A percentile compares a stretch with the other conserved stretches of the same genome.
Evolutionary conservation across 2,888 invertebrate species (phyloP).

Genomic region (Portevinia maculata): DNA sequence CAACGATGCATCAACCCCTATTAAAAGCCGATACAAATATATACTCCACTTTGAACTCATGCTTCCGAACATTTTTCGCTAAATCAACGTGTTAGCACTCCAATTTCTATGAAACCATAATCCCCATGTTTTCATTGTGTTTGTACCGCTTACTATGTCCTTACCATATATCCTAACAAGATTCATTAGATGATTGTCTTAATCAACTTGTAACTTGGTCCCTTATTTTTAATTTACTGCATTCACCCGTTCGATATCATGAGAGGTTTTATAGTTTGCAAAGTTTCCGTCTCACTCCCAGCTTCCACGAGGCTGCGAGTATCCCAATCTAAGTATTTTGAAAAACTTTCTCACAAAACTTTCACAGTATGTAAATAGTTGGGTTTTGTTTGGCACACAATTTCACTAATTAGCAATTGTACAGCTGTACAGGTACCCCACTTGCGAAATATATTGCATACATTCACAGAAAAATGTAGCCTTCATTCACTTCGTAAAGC

Average conservation of each 20-base stretch:
- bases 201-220: constrained; percentile 56
- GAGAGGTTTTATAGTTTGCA: constrained; percentile 38
- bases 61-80: too few species aligned
- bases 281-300: constrained; percentile 5
- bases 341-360: constrained; percentile 40
- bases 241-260: constrained; percentile 46
- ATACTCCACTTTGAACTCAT: too few species aligned
- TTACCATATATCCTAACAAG: not conserved
- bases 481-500: constrained; percentile 46
- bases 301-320: not conserved
- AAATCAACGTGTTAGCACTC: too few species aligned
- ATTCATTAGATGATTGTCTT: constrained; percentile 47
- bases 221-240: constrained; percentile 58
- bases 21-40: too few species aligned
- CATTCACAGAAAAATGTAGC: constrained; percentile 30
- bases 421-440: not conserved
- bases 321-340: constrained; percentile 18
- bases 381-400: constrained; percentile 45
- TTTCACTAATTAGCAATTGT: constrained; percentile 60
- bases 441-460: constrained; percentile 3
- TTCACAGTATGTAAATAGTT: constrained; percentile 57
- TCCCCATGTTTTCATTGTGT: constrained; percentile 35
- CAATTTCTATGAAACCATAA: too few species aligned
- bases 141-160: constrained; percentile 46
- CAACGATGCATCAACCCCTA: too few species aligned